phyloP scores from a whole-genome alignment of 2,113 vertebrate species.

The Protomyctophum bolini region DNA sequence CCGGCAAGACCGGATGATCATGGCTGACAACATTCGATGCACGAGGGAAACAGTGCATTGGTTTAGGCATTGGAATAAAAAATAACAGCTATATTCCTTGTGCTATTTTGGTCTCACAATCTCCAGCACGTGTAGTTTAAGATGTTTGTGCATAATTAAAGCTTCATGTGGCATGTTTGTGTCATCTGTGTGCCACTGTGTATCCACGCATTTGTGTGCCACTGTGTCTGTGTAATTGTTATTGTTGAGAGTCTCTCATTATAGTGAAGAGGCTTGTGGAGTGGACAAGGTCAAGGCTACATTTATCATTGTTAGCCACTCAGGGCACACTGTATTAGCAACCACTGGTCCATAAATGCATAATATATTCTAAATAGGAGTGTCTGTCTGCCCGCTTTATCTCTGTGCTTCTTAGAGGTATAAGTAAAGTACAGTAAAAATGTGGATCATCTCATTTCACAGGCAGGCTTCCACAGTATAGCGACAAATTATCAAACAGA shows the following conservation, averaged over 20 bases:
- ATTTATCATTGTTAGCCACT: conserved; percentile 48
- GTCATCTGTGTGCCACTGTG: neutral
- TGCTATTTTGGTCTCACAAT: too few relatives aligned
- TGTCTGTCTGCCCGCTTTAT: neutral
- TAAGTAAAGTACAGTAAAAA: conserved; percentile 16
- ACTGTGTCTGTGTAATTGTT: neutral
- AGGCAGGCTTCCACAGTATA: neutral
- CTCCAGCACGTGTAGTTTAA: too few relatives aligned
- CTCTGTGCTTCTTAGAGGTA: conserved; percentile 5
- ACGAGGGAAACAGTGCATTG: too few relatives aligned
- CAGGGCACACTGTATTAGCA: conserved; percentile 14
- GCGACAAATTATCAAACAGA: too few relatives aligned
- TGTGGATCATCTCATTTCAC: conserved; percentile 15
- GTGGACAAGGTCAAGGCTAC: conserved; percentile 60
- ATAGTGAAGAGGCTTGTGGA: conserved; percentile 40
- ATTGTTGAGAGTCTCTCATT: conserved; percentile 53
- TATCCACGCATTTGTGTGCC: too few relatives aligned
- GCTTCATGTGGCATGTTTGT: neutral
- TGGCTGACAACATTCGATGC: too few relatives aligned
- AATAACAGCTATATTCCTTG: too few relatives aligned
- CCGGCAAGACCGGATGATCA: too few relatives aligned
- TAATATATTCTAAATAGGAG: conserved; percentile 18
- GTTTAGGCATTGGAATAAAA: too few relatives aligned
- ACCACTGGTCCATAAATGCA: neutral
- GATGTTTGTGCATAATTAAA: too few relatives aligned